phyloP scores from a whole-genome alignment of 2,113 vertebrate species.

The Lagopus muta region DNA sequence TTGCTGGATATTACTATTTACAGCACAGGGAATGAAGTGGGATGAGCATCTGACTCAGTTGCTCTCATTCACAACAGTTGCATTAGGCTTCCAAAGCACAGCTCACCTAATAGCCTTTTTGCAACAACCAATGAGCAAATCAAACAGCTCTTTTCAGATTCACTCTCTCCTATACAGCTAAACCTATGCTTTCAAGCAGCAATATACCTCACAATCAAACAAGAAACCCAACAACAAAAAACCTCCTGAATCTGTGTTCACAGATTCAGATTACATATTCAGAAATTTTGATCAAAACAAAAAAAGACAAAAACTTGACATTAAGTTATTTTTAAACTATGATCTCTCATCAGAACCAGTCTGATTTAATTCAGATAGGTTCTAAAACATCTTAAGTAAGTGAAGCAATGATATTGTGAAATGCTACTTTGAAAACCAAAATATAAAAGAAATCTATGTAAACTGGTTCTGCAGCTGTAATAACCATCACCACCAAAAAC shows the following conservation, averaged over 20 bases:
- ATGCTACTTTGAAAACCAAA: not conserved
- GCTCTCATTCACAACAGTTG: not conserved
- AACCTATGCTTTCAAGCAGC: not conserved
- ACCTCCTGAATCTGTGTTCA: not conserved
- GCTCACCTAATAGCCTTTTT: not conserved
- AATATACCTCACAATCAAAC: fast-evolving
- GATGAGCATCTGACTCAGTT: not conserved
- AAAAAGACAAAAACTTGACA: not conserved
- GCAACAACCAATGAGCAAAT: not conserved
- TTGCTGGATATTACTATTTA: not conserved
- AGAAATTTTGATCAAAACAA: not conserved
- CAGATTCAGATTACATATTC: not conserved
- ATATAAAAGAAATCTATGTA: not conserved
- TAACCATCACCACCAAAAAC: not conserved
- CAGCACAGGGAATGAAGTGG: not conserved
- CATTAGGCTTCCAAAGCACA: not conserved
- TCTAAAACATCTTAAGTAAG: not conserved
- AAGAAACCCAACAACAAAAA: not conserved
- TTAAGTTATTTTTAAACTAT: not conserved
- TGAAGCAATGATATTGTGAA: not conserved
- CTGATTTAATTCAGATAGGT: not conserved
- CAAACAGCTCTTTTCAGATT: not conserved
- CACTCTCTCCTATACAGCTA: not conserved
- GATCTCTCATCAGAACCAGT: not conserved
- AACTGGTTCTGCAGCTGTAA: not conserved